phyloP scores from a whole-genome alignment of 2,797 vertebrate genomes.

The Myotis pilosus region DNA sequence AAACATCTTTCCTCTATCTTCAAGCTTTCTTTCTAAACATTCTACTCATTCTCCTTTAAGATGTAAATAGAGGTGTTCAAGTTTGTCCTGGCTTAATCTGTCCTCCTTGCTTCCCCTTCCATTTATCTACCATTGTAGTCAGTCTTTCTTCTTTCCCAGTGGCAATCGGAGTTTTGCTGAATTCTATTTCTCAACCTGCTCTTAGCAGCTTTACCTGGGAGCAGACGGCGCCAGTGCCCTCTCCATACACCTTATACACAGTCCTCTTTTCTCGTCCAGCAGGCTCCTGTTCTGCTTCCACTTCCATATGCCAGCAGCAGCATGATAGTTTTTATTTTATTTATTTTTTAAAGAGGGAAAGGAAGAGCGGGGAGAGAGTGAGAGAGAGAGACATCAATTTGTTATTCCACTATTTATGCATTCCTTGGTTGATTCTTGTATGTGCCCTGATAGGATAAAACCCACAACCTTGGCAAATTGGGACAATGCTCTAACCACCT shows the following conservation, averaged over 20 bases:
- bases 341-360: too few species aligned
- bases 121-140: not conserved
- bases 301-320: not conserved
- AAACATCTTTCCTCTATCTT: not conserved
- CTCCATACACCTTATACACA: not conserved
- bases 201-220: not conserved
- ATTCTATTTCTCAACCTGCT: not conserved
- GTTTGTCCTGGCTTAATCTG: not conserved
- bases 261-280: not conserved
- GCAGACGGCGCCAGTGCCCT: not conserved
- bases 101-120: not conserved
- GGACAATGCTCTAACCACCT: not conserved
- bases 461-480: not conserved
- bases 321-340: not conserved
- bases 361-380: too few species aligned
- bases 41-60: not conserved
- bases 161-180: not conserved
- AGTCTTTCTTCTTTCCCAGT: not conserved
- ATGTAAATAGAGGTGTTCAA: not conserved
- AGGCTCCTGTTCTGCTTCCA: not conserved
- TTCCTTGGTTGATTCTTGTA: too few species aligned
- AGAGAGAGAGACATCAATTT: too few species aligned
- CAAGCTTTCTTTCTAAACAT: not conserved
- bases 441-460: not conserved
- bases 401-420: too few species aligned